Percentiles rank a stretch among this genome's conserved stretches.
Conservation (phyloP, 37 sponge, comb jelly and placozoan species). For the Eunapius fragilis region DNA sequence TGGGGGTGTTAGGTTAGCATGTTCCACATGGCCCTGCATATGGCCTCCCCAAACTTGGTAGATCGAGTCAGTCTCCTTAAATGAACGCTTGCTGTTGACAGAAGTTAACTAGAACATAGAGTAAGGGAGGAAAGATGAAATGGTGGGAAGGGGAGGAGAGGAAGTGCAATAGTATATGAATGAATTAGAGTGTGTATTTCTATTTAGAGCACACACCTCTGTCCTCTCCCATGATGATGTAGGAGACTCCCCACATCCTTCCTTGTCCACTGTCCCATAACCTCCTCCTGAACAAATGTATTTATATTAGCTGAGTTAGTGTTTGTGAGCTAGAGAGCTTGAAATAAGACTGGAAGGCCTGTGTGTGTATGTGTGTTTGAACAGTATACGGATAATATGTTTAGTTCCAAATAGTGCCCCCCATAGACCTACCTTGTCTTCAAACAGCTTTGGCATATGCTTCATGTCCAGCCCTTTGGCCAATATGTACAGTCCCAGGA, state of each 20-base stretch:
- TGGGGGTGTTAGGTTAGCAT: conserved; percentile 12
- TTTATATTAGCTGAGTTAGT: conserved; percentile 34
- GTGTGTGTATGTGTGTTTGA: neutral
- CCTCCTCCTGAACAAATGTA: conserved; percentile 58
- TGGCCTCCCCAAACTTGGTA: conserved; percentile 22
- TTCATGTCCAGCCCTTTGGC: conserved; percentile 74
- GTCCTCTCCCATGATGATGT: conserved; percentile 87
- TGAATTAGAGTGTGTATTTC: neutral
- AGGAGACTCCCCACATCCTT: conserved; percentile 92
- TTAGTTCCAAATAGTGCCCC: neutral
- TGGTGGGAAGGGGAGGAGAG: no score
- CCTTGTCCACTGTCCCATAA: conserved; percentile 84
- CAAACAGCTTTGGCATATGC: conserved; percentile 71
- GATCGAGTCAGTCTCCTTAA: conserved; percentile 51
- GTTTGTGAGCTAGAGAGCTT: conserved; percentile 83
- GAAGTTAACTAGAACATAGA: conserved; percentile 40
- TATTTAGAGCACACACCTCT: conserved; percentile 28
- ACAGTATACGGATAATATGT: neutral
- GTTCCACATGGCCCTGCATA: conserved; percentile 41
- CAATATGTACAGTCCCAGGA: conserved; percentile 81
- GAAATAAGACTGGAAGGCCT: conserved; percentile 67
- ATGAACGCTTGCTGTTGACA: conserved; percentile 61
- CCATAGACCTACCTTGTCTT: conserved; percentile 54
- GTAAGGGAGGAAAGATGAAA: no score
- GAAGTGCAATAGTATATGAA: neutral